Conservation (phyloP, 2,113 vertebrate genomes). For the Capra hircus region DNA sequence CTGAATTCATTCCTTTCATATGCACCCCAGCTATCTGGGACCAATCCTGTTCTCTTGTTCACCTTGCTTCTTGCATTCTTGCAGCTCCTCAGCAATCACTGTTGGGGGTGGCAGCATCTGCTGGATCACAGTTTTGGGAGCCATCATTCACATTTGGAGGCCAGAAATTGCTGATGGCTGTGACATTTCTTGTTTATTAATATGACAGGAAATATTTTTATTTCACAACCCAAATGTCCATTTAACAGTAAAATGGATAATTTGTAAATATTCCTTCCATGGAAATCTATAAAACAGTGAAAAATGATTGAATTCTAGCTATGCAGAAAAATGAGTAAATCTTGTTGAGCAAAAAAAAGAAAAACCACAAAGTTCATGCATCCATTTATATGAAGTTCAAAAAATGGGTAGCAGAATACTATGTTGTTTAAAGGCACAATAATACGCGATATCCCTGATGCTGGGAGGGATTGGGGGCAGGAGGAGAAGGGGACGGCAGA, state of each 20-base stretch:
- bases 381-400: neutral
- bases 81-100: neutral
- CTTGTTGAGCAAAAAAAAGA: neutral
- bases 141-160: neutral
- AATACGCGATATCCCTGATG: neutral
- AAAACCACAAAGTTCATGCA: neutral
- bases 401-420: neutral
- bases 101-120: neutral
- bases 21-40: neutral
- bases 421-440: neutral
- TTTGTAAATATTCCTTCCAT: neutral
- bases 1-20: neutral
- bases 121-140: neutral
- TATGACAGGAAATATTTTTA: neutral
- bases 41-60: neutral
- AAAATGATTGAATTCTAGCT: neutral
- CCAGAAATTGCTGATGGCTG: neutral
- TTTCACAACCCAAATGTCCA: neutral
- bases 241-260: neutral
- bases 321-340: neutral
- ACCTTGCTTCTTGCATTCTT: neutral
- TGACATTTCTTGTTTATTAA: neutral
- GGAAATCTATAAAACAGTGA: neutral
- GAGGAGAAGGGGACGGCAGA: too few relatives aligned
- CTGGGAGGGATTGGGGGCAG: too few relatives aligned